A percentile compares a stretch with the other conserved stretches of the same genome.
phyloP scores from a whole-genome alignment of 2,797 vertebrate genomes.

The Acrossocheilus fasciatus region DNA sequence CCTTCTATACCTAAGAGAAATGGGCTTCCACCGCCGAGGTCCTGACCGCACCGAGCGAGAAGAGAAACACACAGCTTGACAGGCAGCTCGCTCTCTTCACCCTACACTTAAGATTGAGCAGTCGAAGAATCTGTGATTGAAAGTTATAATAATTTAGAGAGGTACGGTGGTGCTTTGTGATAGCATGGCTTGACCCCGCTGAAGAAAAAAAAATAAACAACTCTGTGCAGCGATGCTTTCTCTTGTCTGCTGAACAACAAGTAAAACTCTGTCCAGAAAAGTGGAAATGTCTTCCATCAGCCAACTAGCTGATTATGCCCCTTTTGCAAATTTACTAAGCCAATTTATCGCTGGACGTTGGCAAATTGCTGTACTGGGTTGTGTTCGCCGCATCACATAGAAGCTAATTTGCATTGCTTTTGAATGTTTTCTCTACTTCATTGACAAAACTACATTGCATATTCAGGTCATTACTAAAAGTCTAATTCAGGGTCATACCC shows the following conservation, averaged over 20 bases:
- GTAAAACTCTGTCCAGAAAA: conserved; percentile 1
- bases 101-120: conserved; percentile 54
- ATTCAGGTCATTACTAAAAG: neutral
- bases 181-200: conserved; percentile 48
- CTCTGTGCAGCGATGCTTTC: conserved; percentile 9
- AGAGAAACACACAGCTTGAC: conserved; percentile 44
- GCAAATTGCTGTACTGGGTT: neutral
- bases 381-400: neutral
- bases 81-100: conserved; percentile 43
- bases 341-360: neutral
- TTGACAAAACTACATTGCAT: neutral
- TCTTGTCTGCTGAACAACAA: conserved; percentile 17
- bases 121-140: conserved; percentile 57
- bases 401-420: neutral
- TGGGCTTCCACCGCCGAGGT: conserved; percentile 53
- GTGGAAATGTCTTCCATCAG: neutral
- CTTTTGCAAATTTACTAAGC: neutral
- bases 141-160: conserved; percentile 62
- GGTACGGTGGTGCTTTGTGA: conserved; percentile 20
- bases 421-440: neutral
- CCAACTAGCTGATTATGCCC: neutral
- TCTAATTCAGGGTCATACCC: no score
- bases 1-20: conserved; percentile 62
- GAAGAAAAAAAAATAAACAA: conserved; percentile 56
- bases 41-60: conserved; percentile 43